Base-by-base conservation (phyloP, 2,888 invertebrate genomes). In the Cremastobaeus sp. region DNA sequence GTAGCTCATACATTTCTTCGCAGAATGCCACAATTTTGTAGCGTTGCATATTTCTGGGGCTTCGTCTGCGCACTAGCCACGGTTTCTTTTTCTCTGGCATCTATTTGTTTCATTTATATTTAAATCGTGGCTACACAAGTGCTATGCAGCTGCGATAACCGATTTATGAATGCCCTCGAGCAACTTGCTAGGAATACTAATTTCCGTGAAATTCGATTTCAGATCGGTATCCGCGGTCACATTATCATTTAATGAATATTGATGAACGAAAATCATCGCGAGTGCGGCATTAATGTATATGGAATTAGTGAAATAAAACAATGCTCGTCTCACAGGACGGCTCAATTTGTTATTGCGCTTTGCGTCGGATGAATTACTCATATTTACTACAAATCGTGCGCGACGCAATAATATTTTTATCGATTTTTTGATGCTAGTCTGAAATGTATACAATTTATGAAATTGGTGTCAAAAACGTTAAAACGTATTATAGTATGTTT, bases 1-100 rank as follows among this genome's bases (percentile, higher is more conserved):
- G 8, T 37, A 39, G 9, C 28, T 50, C 50, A 32, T 28, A 17
- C 28, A 48, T 52, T 60, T 74, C 78, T 79, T 69, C 35, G 41
- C 60, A 52, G 52, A 37, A 57, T 69, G 48, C 59, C 35, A 72
- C 45, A 52, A 57, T 68, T 60, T 52, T 48, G 25, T 62, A 47
- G 77, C 55, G 73, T 76, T 77, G 78, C 78, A 77, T 76, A 79
- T 77, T 77, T 74, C 75, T 41, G 64, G 59, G 64, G 62, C 62
- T 73, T 79, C 74, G 64, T 78, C 66, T 74, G 45, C 14, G 18
- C 14, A 6, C 1, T 39, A 15, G 21, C 25, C 35, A 12, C 21
- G 15, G n/a, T 54, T 64, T 59, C 52, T 65, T 72, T 45, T 35
- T 6, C 59, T 47, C 15, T 21, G 32, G 3, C 52, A 25, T 12